Base-by-base conservation (phyloP, 1,140 invertebrate genomes). In the Ceratosolen solmsi region DNA sequence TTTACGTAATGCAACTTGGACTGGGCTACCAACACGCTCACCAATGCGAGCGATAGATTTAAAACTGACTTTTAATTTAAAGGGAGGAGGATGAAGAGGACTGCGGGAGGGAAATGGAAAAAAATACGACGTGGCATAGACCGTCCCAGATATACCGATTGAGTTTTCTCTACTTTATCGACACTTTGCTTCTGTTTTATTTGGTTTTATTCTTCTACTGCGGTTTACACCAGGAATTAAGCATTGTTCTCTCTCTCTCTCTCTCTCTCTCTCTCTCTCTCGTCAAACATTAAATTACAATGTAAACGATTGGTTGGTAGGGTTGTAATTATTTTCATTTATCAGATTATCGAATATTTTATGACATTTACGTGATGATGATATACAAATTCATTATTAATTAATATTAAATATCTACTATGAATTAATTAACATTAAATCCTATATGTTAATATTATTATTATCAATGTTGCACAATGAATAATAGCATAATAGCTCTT, bases 1-100 rank as follows among this genome's bases (percentile, higher is more conserved):
- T 79, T 79, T 72, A 58, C 78, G 68, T 79, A 79, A 79, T 41
- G 76, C 58, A 73, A 60, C 63, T 49, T 13, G 41, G 27, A 8
- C 25, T 72, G 3, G 38, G 27, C 27, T 27, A 17, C 3, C 41
- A 72, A 72, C 25, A 17, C 46, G 27, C 27, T 78, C 72, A 30
- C 25, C 70, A 41, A 72, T 51, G 8, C 60, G 25, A 60, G 30
- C 72, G 72, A 60, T 60, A 41, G 54, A 75, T 60, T 75, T 60
- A 58, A 75, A 58, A 74, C 30, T 60, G 33, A 54, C 49, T 71
- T 70, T 71, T 70, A 38, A 70, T 79, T 68, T 72, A 30, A 25
- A 51, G 41, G 30, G 70, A 27, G 46, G 27, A 65, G 27, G 63
- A 65, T 3, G n/a, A 17, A 58, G 56, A 27, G 15, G 56, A 27